Conservation (phyloP, 2,888 invertebrate species). For the Spialia ferax region DNA sequence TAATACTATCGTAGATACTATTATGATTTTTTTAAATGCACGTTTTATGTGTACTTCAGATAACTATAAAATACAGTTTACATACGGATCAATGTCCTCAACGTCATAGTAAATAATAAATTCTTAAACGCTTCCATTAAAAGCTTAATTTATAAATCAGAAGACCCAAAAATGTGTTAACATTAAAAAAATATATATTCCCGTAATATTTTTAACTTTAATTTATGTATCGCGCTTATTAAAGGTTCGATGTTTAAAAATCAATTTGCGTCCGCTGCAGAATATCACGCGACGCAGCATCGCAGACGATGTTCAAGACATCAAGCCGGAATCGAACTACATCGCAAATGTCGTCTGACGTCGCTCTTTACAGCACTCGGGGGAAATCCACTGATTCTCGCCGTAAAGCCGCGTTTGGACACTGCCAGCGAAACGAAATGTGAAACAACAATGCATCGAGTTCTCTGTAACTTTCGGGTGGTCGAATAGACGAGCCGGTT, state of each 20-base stretch:
- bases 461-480: slow-evolving; percentile 57
- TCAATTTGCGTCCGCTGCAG: background rate
- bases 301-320: slow-evolving; percentile 51
- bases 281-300: background rate
- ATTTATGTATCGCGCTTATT: background rate
- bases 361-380: slow-evolving; percentile 74
- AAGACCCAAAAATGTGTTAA: too few relatives aligned
- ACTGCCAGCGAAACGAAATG: slow-evolving; percentile 52
- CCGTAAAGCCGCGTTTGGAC: slow-evolving; percentile 63
- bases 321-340: slow-evolving; percentile 70
- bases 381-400: slow-evolving; percentile 80
- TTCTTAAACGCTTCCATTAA: too few relatives aligned
- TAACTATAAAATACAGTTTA: too few relatives aligned
- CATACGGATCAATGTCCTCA: too few relatives aligned
- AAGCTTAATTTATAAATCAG: too few relatives aligned
- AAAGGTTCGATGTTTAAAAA: background rate
- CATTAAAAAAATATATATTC: too few relatives aligned
- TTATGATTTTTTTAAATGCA: too few relatives aligned
- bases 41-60: too few relatives aligned
- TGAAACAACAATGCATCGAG: slow-evolving; percentile 65
- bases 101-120: too few relatives aligned
- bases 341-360: slow-evolving; percentile 66
- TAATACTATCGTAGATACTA: too few relatives aligned
- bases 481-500: slow-evolving; percentile 7
- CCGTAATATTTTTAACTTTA: too few relatives aligned